These are phyloP conservation scores for Ceratosolen solmsi DNA, from an alignment of 1,140 invertebrate genomes.

Conservation along the genomic window DNA sequence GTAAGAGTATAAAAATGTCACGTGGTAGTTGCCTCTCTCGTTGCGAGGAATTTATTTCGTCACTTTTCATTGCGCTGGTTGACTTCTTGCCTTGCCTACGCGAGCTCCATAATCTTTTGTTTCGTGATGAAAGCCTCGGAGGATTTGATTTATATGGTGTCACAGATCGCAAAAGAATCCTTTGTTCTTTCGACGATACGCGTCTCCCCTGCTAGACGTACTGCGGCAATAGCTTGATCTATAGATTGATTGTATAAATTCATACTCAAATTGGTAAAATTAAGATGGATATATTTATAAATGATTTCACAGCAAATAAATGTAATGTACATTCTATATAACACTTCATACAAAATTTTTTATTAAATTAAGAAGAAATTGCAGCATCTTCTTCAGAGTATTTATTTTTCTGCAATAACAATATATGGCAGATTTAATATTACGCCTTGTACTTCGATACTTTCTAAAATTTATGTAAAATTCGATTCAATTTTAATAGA, in stretches of 20 bases:
- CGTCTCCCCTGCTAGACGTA: background rate
- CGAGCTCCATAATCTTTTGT: background rate
- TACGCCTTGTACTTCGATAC: background rate
- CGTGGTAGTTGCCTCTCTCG: background rate
- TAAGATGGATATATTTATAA: background rate
- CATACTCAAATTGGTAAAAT: background rate
- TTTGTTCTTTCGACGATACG: background rate
- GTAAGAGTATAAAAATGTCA: slow-evolving; percentile 7
- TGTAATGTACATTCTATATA: background rate
- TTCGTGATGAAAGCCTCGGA: background rate
- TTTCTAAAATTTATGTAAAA: slow-evolving; percentile 2
- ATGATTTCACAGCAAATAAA: background rate
- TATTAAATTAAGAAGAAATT: background rate
- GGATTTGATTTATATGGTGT: background rate
- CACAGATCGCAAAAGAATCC: background rate
- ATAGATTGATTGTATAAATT: background rate
- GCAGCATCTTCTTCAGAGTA: background rate
- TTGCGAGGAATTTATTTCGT: background rate
- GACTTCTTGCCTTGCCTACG: background rate
- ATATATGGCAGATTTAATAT: background rate
- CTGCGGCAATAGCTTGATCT: background rate
- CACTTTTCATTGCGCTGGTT: background rate
- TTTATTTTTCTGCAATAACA: background rate
- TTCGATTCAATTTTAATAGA: background rate
- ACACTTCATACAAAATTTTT: background rate